phyloP scores from a whole-genome alignment of 2,113 vertebrate genomes.

The Rhea americana region DNA sequence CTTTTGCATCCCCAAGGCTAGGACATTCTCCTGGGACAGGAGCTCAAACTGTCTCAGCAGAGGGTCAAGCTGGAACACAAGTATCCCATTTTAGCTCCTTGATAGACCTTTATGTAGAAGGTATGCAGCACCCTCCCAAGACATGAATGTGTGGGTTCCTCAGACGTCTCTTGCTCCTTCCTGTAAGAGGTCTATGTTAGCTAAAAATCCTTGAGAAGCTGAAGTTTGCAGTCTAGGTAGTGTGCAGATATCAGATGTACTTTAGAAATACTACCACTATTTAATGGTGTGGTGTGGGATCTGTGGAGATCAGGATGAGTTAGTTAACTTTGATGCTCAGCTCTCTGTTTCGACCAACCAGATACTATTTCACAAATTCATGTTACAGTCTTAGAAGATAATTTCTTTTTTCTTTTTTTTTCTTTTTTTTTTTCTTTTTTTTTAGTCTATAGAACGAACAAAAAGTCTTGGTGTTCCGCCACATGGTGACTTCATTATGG shows the following conservation, averaged over 20 bases:
- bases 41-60: neutral
- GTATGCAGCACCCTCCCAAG: neutral
- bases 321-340: constrained; percentile 24
- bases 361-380: constrained; percentile 35
- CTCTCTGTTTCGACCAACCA: constrained; percentile 45
- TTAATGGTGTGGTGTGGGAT: neutral
- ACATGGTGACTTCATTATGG: neutral
- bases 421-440: too few relatives aligned
- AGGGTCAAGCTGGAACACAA: neutral
- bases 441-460: neutral
- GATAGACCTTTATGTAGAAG: neutral
- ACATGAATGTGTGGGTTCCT: neutral
- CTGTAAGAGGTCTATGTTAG: neutral
- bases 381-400: constrained; percentile 12
- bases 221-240: neutral
- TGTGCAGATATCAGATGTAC: neutral
- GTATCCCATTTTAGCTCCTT: neutral
- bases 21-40: neutral
- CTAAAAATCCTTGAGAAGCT: constrained; percentile 13
- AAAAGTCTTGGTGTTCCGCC: constrained; percentile 17
- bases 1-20: neutral
- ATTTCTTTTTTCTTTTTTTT: neutral
- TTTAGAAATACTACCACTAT: constrained; percentile 3
- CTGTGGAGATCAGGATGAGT: constrained; percentile 2
- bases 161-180: neutral